Evolutionary conservation across 2,113 vertebrate species (phyloP), one percentile per base, ranked within the genome.

Genomic region (Antechinus stuartii): DNA sequence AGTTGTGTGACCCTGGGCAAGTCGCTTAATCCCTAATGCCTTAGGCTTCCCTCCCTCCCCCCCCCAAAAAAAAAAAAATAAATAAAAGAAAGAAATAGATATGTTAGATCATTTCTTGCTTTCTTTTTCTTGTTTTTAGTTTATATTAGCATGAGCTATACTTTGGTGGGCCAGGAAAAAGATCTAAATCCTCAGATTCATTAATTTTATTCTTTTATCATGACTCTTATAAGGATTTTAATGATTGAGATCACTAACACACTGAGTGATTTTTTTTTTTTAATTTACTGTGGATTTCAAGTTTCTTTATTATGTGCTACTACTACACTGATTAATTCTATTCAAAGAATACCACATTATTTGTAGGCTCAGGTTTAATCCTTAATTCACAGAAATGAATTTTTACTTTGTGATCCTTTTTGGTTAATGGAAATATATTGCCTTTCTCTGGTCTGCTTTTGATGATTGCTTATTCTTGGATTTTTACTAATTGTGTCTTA

Each of bases 281-380:
- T 57, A 25, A 23, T 53, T 5, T 42, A 0, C 53, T 12, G 47
- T 14, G 23, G 49, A 57, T 54, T 94, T 0, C 42, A 84, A 2
- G 3, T 54, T 0, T 84, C 11, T 52, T 52, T 52, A 16, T 50
- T 23, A 16, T 30, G 27, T 52, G 47, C 47, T 95, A 91, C 89
- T 42, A 54, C 14, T 42, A 42, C 25, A 11, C 23, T 92, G 90
- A 46, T 90, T 68, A 84, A 22, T 35, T 76, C 11, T n/a, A 76
- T 35, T 76, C 50, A 49, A 94, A 90, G 16, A 54, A 91, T 95
- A 84, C 30, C 57, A 53, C 11, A 54, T 91, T 90, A 91, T 10
- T 30, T 90, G 24, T 57, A 46, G 46, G n/a, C 25, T 91, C 91
- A 93, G 47, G 95, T 93, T 50, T 47, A 90, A 89, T 91, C 8